These are phyloP conservation scores for Loris lydekkerianus DNA, from an alignment of 2,797 vertebrate species.

Conservation along the genomic window DNA sequence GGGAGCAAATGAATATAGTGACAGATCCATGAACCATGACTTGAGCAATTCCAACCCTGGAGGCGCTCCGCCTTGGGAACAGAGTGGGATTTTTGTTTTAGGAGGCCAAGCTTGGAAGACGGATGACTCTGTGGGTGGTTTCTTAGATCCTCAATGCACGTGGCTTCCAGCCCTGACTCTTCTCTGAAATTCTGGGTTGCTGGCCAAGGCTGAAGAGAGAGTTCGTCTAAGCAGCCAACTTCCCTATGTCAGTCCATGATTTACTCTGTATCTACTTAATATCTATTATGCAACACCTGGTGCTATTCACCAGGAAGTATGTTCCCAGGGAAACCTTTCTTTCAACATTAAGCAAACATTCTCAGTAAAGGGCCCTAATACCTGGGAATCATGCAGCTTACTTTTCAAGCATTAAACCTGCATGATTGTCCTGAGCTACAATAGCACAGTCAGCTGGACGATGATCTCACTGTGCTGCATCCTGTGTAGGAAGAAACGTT, in stretches of 20 bases:
- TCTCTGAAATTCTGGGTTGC: conserved; percentile 28
- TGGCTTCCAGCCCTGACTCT: conserved; percentile 45
- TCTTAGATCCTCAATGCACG: conserved; percentile 50
- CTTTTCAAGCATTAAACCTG: not conserved
- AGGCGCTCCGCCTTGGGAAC: conserved; percentile 46
- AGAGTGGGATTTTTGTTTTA: conserved; percentile 62
- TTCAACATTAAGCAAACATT: conserved; percentile 43
- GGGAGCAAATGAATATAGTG: not conserved
- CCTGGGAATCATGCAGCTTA: not conserved
- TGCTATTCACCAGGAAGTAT: conserved; percentile 8
- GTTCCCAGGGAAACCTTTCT: conserved; percentile 26
- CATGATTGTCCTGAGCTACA: not conserved
- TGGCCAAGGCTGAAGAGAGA: not conserved
- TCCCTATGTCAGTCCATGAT: not conserved
- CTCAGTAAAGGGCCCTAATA: not conserved
- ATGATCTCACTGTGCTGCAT: not conserved
- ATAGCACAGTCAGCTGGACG: no score
- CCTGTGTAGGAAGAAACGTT: not conserved
- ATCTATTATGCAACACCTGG: conserved; percentile 44
- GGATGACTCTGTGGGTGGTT: conserved; percentile 72
- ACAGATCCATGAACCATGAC: not conserved
- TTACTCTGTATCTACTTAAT: not conserved
- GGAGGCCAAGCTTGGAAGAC: conserved; percentile 60
- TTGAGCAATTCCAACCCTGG: conserved; percentile 58
- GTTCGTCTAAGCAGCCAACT: not conserved